Evolutionary conservation across 2,797 vertebrate genomes (phyloP).

Genomic region (Argyrosomus regius): DNA sequence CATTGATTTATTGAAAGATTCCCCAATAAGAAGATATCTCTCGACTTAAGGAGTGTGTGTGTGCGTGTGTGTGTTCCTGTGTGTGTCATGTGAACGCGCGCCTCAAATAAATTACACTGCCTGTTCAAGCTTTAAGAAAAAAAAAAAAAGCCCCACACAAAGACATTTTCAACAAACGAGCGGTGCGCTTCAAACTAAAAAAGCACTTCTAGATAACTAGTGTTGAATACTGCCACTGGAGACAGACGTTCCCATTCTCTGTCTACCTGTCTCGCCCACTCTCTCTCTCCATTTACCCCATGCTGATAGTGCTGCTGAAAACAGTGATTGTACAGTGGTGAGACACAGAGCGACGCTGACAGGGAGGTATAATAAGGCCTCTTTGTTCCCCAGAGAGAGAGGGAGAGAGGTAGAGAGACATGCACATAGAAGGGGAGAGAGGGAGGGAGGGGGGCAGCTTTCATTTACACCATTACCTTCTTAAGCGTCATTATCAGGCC

Average conservation of each 20-base stretch:
- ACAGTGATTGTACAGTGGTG: conserved; percentile 83
- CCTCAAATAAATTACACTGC: conserved; percentile 80
- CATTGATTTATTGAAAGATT: conserved; percentile 93
- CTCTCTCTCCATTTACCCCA: conserved; percentile 81
- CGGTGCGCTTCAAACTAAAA: conserved; percentile 67
- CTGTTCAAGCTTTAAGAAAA: conserved; percentile 68
- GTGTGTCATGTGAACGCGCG: conserved; percentile 77
- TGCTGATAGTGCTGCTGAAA: conserved; percentile 81
- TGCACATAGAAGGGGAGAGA: conserved; percentile 38
- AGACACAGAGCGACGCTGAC: conserved; percentile 79
- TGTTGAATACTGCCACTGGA: conserved; percentile 67
- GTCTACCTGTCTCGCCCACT: conserved; percentile 68
- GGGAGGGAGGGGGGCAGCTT: conserved; percentile 63
- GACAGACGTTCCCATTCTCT: conserved; percentile 64
- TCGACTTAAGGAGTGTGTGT: conserved; percentile 79
- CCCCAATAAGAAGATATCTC: conserved; percentile 89
- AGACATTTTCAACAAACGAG: conserved; percentile 77
- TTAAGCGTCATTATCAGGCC: conserved; percentile 87
- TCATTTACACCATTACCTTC: conserved; percentile 89
- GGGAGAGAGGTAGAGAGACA: conserved; percentile 67
- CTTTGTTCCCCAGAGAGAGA: conserved; percentile 83
- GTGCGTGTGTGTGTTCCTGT: conserved; percentile 46
- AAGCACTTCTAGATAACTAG: conserved; percentile 75
- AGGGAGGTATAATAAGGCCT: conserved; percentile 82
- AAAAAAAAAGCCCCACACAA: conserved; percentile 58